Conservation (phyloP, 2,797 vertebrate genomes). For the Pseudochirops cupreus region DNA sequence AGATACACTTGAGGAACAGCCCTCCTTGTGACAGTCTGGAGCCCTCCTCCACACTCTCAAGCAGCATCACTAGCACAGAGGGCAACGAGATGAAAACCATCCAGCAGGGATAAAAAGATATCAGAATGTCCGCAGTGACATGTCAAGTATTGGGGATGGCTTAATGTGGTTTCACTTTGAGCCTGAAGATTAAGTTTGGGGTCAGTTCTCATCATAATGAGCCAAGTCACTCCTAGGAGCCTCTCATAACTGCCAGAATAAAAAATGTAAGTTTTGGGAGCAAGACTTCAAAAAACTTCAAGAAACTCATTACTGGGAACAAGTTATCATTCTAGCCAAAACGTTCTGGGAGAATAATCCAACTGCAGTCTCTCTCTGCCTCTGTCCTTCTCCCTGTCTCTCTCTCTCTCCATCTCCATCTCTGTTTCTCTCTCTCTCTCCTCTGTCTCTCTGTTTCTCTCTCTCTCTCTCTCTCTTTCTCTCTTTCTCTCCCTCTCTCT, state of each 20-base stretch:
- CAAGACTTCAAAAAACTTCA: conserved; percentile 37
- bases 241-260: conserved; percentile 14
- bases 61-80: neutral
- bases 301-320: conserved; percentile 38
- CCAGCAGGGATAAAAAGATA: conserved; percentile 15
- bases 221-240: neutral
- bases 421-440: neutral
- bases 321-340: conserved; percentile 2
- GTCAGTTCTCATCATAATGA: neutral
- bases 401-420: neutral
- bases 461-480: neutral
- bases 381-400: neutral
- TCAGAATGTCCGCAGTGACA: conserved; percentile 1
- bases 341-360: neutral
- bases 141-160: neutral
- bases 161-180: conserved; percentile 42
- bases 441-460: neutral
- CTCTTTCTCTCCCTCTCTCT: neutral
- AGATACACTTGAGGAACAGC: conserved; percentile 11
- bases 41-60: neutral
- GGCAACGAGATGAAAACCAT: neutral
- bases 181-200: neutral
- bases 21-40: neutral
- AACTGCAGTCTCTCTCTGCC: neutral
- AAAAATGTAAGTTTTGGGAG: neutral